Percentiles rank a stretch among this genome's conserved stretches.
These are phyloP conservation scores for Eulemur albifrons DNA, from an alignment of 2,797 vertebrate species.

Conservation along the genomic window DNA sequence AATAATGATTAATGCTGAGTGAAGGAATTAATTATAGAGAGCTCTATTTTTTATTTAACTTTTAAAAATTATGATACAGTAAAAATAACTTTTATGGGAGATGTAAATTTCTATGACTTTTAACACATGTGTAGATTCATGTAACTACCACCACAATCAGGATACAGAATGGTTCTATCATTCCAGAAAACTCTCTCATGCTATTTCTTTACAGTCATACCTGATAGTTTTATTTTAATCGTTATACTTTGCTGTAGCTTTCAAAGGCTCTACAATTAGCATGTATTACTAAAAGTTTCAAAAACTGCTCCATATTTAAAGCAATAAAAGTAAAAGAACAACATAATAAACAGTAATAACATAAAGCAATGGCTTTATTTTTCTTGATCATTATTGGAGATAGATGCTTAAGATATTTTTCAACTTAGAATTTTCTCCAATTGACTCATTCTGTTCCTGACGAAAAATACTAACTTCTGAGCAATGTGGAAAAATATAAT, in stretches of 20 bases:
- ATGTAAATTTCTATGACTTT: neutral
- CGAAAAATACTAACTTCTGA: conserved; percentile 10
- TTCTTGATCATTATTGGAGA: neutral
- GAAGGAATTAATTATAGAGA: neutral
- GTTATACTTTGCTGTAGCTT: neutral
- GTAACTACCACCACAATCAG: neutral
- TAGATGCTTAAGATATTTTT: neutral
- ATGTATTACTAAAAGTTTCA: neutral
- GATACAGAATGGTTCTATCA: neutral
- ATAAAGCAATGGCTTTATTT: neutral
- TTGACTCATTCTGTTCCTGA: neutral
- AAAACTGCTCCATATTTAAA: neutral
- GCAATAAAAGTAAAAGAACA: conserved; percentile 23
- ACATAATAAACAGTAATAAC: neutral
- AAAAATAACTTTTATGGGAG: neutral
- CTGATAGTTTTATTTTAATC: neutral
- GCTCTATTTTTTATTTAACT: neutral
- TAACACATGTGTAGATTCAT: neutral
- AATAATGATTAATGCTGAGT: neutral
- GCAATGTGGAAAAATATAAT: neutral
- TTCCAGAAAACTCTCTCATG: neutral
- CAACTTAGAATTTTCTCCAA: conserved; percentile 3
- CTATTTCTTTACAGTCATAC: neutral
- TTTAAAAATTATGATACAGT: neutral
- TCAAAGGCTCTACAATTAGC: neutral